A percentile compares a stretch with the other conserved stretches of the same genome.
Evolutionary conservation across 2,888 invertebrate genomes (phyloP).

Genomic region (Bedellia somnulentella): DNA sequence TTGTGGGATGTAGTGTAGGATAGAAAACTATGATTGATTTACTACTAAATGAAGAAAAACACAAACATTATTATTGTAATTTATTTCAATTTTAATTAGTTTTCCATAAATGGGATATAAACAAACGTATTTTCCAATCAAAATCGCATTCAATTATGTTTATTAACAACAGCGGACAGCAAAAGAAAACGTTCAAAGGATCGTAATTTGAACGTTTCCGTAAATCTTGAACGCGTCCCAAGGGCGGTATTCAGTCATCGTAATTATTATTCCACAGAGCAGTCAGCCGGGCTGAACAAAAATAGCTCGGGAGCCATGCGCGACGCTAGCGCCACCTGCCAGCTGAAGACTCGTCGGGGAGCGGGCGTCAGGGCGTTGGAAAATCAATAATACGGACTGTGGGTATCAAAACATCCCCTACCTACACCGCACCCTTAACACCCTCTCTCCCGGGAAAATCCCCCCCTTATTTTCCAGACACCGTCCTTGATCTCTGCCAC

Average conservation of each 20-base stretch:
- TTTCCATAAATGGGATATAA: too few relatives aligned
- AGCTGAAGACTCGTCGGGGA: constrained; percentile 39
- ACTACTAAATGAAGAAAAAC: too few relatives aligned
- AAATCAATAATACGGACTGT: constrained; percentile 57
- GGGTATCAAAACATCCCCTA: constrained; percentile 45
- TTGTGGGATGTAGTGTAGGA: background rate
- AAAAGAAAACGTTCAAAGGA: too few relatives aligned
- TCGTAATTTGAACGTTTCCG: too few relatives aligned
- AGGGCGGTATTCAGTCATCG: constrained; percentile 3
- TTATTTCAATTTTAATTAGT: too few relatives aligned
- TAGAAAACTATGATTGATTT: too few relatives aligned
- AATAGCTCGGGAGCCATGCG: constrained; percentile 34
- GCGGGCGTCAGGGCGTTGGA: constrained; percentile 24
- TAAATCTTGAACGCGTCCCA: constrained; percentile 1
- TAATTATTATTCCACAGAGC: constrained; percentile 12
- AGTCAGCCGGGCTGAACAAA: constrained; percentile 39
- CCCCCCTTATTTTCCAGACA: constrained; percentile 57
- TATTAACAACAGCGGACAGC: too few relatives aligned
- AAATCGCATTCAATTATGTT: too few relatives aligned
- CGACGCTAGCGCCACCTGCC: constrained; percentile 21
- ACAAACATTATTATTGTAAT: too few relatives aligned
- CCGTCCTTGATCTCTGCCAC: constrained; percentile 54
- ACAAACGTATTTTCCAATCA: too few relatives aligned
- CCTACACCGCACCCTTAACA: constrained; percentile 16
- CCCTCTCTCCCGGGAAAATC: constrained; percentile 53